Evolutionary conservation across 2,797 vertebrate genomes (phyloP).

Genomic region (Sus cebifrons): DNA sequence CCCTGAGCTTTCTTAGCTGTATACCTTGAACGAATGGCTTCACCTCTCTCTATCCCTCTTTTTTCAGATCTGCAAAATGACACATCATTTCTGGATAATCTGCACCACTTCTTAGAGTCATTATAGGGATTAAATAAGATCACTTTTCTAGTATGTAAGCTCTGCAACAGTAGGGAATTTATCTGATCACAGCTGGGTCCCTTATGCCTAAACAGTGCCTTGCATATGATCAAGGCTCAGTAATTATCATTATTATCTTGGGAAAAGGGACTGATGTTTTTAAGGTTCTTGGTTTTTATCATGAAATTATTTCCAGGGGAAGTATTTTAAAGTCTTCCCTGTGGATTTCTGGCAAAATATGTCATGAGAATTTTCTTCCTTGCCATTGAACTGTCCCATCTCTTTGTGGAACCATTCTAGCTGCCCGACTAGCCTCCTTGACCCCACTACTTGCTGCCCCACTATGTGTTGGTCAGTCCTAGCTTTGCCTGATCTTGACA

Average conservation of each 20-base stretch:
- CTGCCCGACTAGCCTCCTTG: neutral
- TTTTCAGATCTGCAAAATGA: neutral
- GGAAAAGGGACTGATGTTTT: neutral
- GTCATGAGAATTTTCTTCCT: neutral
- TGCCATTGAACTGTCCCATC: neutral
- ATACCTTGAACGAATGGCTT: neutral
- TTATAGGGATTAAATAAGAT: neutral
- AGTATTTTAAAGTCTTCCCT: neutral
- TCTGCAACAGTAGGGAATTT: neutral
- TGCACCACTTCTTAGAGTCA: neutral
- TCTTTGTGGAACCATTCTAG: neutral
- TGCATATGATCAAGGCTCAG: neutral
- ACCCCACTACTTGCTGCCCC: rapidly evolving
- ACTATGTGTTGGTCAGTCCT: neutral
- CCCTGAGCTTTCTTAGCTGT: neutral
- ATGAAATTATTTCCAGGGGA: neutral
- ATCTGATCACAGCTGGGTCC: neutral
- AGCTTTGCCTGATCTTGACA: constrained; percentile 22
- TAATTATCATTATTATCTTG: neutral
- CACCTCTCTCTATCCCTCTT: neutral
- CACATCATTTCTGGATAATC: neutral
- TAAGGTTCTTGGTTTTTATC: neutral
- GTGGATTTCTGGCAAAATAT: constrained; percentile 16
- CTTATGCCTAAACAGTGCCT: neutral
- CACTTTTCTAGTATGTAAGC: neutral